Base-by-base conservation (phyloP, 2,888 invertebrate genomes). In the Lysandra coridon region DNA sequence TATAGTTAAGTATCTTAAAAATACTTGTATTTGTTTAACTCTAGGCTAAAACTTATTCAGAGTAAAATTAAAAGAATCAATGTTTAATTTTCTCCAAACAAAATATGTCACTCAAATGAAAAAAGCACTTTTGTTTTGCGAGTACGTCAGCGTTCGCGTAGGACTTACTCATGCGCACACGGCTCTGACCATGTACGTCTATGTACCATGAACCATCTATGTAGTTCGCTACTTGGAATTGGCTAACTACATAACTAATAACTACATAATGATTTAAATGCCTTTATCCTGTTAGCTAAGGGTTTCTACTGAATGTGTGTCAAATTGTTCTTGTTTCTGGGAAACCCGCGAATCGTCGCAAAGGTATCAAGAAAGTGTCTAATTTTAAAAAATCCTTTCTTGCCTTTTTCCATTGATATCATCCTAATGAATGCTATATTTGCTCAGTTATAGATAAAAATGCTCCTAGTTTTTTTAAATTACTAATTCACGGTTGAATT, bases 141-240 rank as follows among this genome's bases (percentile, higher is more conserved):
- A 62, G 73, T 75, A 30, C 30, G 74, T 44, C 62, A 7, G 64
- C 80, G 81, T 81, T 69, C 80, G 82, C 62, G 53, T 75, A 37
- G 40, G 78, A 57, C 80, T 84, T 84, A 85, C 88, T 89, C 91
- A 92, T 87, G 88, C 88, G 88, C 91, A 91, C 83, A 84, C 86
- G 87, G 57, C 53, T 84, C 88, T 88, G 87, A 86, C 88, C 89
- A 90, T 88, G 88, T 89, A 88, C 74, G 82, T 80, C 81, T 81
- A 81, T 78, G 79, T 81, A 78, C 78, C 53, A 81, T 78, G 79
- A 80, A 78, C 78, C 53, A 53, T 53, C 14, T 53, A 53, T 53
- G 14, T 80, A 80, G 23, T 17, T 60, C 14, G 79, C 75, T 80
- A 79, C 78, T 79, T 77, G 79, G 80, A 30, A 64, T 69, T 12